A percentile compares a stretch with the other conserved stretches of the same genome.
Conservation (phyloP, 2,113 vertebrate species). For the Hippoglossus stenolepis region DNA sequence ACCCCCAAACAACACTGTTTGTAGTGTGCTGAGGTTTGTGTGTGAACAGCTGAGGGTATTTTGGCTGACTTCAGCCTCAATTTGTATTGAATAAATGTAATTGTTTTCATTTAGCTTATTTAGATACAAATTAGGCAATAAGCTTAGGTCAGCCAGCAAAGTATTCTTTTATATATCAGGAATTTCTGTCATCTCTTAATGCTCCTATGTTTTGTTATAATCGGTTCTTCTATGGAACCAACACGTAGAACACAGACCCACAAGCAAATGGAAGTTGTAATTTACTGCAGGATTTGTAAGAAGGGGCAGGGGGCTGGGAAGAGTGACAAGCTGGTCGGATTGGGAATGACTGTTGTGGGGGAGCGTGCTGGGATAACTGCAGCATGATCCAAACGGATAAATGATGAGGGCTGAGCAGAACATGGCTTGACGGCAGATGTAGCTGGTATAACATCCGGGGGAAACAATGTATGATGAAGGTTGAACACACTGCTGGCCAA, state of each 20-base stretch:
- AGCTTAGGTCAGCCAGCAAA: not conserved
- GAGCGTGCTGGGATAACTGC: not conserved
- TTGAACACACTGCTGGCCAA: too few relatives aligned
- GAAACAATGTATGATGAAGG: not conserved
- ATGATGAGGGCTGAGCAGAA: not conserved
- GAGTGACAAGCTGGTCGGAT: not conserved
- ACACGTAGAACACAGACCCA: not conserved
- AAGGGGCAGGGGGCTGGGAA: not conserved
- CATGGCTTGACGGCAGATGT: not conserved
- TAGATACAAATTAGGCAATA: not conserved
- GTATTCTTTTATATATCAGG: not conserved
- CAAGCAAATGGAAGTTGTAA: not conserved
- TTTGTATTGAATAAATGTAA: conserved; percentile 16
- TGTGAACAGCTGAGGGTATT: conserved; percentile 3
- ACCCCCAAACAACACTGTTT: conserved; percentile 50
- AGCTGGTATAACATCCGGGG: not conserved
- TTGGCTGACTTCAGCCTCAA: not conserved
- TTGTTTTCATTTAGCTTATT: conserved; percentile 31
- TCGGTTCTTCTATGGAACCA: not conserved
- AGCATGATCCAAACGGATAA: not conserved
- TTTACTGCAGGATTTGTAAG: not conserved
- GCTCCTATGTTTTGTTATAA: not conserved
- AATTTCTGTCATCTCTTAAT: not conserved
- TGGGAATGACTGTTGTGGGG: too few relatives aligned
- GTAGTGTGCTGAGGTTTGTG: conserved; percentile 34